Evolutionary conservation across 2,797 vertebrate genomes (phyloP).

Genomic region (Lithobates pipiens): DNA sequence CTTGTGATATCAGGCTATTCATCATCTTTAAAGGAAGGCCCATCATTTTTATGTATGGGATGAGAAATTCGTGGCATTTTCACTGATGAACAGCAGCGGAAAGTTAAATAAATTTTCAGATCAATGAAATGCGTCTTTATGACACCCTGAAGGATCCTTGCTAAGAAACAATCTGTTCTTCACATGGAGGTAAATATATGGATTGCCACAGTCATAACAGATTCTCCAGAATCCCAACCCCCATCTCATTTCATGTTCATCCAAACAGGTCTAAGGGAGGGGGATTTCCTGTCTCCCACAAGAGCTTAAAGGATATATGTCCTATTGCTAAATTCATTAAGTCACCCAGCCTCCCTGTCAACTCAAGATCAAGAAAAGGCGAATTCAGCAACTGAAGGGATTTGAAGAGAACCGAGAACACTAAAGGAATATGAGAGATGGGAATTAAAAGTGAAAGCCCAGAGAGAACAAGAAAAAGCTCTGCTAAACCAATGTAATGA

Average conservation of each 20-base stretch:
- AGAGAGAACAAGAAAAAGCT: not conserved
- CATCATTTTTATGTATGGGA: too few relatives aligned
- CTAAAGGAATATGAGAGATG: slow-evolving; percentile 12
- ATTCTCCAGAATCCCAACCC: not conserved
- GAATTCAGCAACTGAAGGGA: slow-evolving; percentile 1
- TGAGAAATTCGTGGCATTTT: too few relatives aligned
- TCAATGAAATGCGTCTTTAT: not conserved
- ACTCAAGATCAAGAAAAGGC: slow-evolving; percentile 17
- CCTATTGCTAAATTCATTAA: slow-evolving; percentile 49
- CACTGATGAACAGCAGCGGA: not conserved
- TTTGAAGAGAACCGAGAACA: slow-evolving; percentile 8
- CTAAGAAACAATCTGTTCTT: not conserved
- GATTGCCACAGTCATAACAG: not conserved
- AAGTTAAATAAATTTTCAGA: too few relatives aligned
- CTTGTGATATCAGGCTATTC: too few relatives aligned
- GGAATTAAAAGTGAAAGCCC: not conserved
- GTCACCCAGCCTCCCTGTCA: slow-evolving; percentile 38
- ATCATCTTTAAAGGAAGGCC: too few relatives aligned
- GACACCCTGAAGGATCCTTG: not conserved
- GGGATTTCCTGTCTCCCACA: slow-evolving; percentile 16
- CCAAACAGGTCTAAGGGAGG: slow-evolving; percentile 3
- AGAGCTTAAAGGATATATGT: slow-evolving; percentile 50
- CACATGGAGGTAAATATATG: not conserved
- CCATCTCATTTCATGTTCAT: slow-evolving; percentile 24
- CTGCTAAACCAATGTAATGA: not conserved